A percentile compares a stretch with the other conserved stretches of the same genome.
These are phyloP conservation scores for Notamacropus eugenii DNA, from an alignment of 2,797 vertebrate species.

Conservation along the genomic window DNA sequence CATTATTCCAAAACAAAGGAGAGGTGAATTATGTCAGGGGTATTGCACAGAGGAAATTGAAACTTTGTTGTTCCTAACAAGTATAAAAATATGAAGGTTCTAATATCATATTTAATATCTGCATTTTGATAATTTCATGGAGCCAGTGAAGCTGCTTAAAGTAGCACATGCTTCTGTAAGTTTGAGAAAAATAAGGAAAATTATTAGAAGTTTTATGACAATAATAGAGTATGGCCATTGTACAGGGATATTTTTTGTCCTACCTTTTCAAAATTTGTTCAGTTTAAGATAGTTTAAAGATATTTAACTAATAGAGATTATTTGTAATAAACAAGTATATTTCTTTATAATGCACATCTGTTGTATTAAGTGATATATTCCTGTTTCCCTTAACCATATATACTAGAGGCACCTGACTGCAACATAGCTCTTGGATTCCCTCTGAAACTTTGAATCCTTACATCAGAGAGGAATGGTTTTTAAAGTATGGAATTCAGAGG, in stretches of 20 bases:
- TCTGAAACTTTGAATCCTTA: background rate
- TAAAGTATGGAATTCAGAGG: constrained; percentile 13
- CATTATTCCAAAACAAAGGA: background rate
- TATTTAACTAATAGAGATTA: too few relatives aligned
- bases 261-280: too few relatives aligned
- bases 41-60: constrained; percentile 3
- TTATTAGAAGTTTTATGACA: background rate
- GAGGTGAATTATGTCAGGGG: background rate
- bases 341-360: background rate
- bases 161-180: background rate
- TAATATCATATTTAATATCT: background rate
- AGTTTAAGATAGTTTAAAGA: too few relatives aligned
- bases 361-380: too few relatives aligned
- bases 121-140: background rate
- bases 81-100: background rate
- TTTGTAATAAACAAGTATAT: too few relatives aligned
- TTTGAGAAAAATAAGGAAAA: background rate
- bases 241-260: too few relatives aligned
- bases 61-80: background rate
- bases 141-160: background rate
- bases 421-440: too few relatives aligned
- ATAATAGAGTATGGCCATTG: too few relatives aligned
- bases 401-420: background rate
- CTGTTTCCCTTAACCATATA: background rate
- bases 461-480: constrained; percentile 1